Base-by-base conservation (phyloP, 1,140 invertebrate genomes). In the Ostrea denselamellosa region DNA sequence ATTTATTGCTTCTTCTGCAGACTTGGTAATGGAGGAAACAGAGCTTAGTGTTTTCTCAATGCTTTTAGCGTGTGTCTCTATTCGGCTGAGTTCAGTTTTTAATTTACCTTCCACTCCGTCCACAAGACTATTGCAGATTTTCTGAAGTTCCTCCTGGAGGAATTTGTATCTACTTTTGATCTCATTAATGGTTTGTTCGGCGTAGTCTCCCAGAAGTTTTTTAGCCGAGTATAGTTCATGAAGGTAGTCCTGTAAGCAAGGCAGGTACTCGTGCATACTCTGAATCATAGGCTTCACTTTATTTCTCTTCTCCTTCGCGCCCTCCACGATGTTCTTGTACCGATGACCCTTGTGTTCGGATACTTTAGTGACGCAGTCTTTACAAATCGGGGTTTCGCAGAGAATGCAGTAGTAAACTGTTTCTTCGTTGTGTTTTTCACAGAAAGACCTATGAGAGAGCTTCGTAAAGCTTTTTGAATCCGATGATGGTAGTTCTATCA, bases 191-290 rank as follows among this genome's bases (percentile, higher is more conserved):
- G 90, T 87, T 68, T 90, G 88, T 19, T 88, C 65, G 17, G 90
- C 83, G 77, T 91, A 90, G 44, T 86, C 85, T 2, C 86, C 89
- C 0, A 90, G 85, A 77, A 90, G 85, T 54, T 87, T 90, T 86
- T 90, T 89, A 44, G 85, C 68, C 5, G 88, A 83, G 52, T 86
- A 51, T 8, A 91, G 87, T 85, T 91, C 86, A 56, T 88, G 87
- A 10, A 90, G 68, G 85, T 90, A 91, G n/a, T 88, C 89, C 28
- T 90, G 86, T 28, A 91, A 89, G 25, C 89, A 88, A 3, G 91
- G 91, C 4, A 91, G 83, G 86, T 90, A 91, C 84, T 91, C 91
- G 44, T 91, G 90, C 65, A 91, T 90, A 28, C 90, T 90, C 52
- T 90, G 88, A 51, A 91, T 90, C 82, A 91, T 90, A 54, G 90